phyloP scores from a whole-genome alignment of 2,888 invertebrate genomes.

The Plebejus argus region DNA sequence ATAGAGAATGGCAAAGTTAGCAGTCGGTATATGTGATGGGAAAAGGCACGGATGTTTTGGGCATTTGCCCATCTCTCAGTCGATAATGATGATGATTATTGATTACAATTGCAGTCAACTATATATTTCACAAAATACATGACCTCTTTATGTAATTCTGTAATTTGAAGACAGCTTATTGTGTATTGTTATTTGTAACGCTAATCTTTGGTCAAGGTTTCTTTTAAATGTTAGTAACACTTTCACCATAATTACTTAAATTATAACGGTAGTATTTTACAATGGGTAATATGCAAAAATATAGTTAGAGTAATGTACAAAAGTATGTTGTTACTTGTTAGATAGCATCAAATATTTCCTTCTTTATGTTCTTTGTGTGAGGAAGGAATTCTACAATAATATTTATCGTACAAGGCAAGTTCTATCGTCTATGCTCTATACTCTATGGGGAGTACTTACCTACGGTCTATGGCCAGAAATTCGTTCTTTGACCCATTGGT shows the following conservation, averaged over 20 bases:
- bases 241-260: not conserved
- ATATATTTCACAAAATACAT: not conserved
- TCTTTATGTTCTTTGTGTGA: not conserved
- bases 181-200: not conserved
- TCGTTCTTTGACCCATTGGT: too few relatives aligned
- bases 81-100: not conserved
- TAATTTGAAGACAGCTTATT: not conserved
- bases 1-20: not conserved
- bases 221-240: not conserved
- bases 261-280: not conserved
- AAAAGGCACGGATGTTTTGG: not conserved
- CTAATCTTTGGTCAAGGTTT: constrained; percentile 10
- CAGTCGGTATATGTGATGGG: not conserved
- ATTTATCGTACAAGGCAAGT: too few relatives aligned
- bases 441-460: too few relatives aligned
- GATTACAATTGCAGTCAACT: not conserved
- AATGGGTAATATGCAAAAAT: not conserved
- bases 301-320: too few relatives aligned
- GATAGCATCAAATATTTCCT: not conserved
- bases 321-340: not conserved
- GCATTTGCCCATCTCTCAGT: not conserved
- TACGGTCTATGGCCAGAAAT: too few relatives aligned
- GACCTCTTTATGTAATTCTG: constrained; percentile 7
- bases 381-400: too few relatives aligned
- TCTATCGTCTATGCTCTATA: too few relatives aligned